Conservation (phyloP, 2,797 vertebrate genomes). For the Atherinosoma microstoma region DNA sequence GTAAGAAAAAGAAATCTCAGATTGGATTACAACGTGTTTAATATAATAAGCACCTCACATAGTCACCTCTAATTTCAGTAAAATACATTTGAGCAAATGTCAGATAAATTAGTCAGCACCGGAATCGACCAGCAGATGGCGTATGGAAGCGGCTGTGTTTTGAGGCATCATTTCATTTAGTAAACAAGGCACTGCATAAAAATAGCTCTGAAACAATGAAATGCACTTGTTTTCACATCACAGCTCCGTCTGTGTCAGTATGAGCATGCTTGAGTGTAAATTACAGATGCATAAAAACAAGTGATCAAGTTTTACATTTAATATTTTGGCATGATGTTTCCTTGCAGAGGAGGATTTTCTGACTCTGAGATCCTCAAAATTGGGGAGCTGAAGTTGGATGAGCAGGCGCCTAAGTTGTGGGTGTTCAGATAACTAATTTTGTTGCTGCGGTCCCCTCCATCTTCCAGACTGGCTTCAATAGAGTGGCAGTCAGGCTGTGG, state of each 20-base stretch:
- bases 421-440: constrained; percentile 63
- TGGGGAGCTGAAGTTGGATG: constrained; percentile 81
- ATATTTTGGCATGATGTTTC: constrained; percentile 12
- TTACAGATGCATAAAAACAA: neutral
- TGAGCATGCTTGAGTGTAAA: neutral
- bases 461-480: constrained; percentile 54
- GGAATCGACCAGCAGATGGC: constrained; percentile 71
- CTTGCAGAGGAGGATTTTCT: constrained; percentile 33
- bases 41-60: constrained; percentile 4
- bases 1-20: neutral
- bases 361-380: constrained; percentile 78
- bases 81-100: constrained; percentile 5
- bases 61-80: constrained; percentile 2
- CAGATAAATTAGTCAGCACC: constrained; percentile 28
- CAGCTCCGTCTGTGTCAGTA: neutral
- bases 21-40: neutral
- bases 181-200: constrained; percentile 43
- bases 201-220: constrained; percentile 4
- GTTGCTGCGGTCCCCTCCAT: constrained; percentile 12
- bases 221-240: neutral
- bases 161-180: constrained; percentile 29
- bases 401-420: constrained; percentile 55
- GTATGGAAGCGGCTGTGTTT: constrained; percentile 26
- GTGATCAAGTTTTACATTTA: neutral
- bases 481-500: constrained; percentile 65